Evolutionary conservation across 2,113 vertebrate genomes (phyloP).

Genomic region (Leptodactylus fuscus): DNA sequence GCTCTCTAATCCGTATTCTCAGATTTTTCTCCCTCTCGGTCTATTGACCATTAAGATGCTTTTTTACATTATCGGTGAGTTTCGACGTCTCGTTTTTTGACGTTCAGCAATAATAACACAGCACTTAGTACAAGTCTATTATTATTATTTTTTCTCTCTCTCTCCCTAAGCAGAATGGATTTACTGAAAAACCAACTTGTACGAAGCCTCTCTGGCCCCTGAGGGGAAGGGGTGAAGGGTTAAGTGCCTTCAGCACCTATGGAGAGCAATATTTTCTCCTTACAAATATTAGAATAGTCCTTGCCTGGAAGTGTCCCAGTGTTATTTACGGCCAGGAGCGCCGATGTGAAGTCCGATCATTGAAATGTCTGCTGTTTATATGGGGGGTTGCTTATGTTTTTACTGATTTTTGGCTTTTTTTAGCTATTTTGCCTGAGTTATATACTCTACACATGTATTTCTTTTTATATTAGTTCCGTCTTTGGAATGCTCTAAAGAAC

Average conservation of each 20-base stretch:
- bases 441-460: too few relatives aligned
- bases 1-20: conserved; percentile 15
- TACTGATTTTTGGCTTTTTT: background rate
- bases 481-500: too few relatives aligned
- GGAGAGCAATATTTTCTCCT: background rate
- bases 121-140: conserved; percentile 52
- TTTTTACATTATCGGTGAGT: conserved; percentile 25
- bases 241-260: conserved; percentile 53
- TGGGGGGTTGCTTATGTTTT: background rate
- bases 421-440: too few relatives aligned
- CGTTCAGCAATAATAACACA: conserved; percentile 53
- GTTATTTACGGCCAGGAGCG: conserved; percentile 40
- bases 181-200: conserved; percentile 54
- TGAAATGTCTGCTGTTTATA: background rate
- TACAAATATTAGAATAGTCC: background rate
- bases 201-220: conserved; percentile 25
- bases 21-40: conserved; percentile 11
- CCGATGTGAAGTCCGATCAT: conserved; percentile 8
- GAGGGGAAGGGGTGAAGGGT: conserved; percentile 45
- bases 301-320: conserved; percentile 42
- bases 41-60: conserved; percentile 43
- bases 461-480: too few relatives aligned
- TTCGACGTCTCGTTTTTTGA: conserved; percentile 2
- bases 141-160: conserved; percentile 16
- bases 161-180: conserved; percentile 34